Evolutionary conservation across 2,888 invertebrate species (phyloP).

Genomic region (Chydorus sphaericus): DNA sequence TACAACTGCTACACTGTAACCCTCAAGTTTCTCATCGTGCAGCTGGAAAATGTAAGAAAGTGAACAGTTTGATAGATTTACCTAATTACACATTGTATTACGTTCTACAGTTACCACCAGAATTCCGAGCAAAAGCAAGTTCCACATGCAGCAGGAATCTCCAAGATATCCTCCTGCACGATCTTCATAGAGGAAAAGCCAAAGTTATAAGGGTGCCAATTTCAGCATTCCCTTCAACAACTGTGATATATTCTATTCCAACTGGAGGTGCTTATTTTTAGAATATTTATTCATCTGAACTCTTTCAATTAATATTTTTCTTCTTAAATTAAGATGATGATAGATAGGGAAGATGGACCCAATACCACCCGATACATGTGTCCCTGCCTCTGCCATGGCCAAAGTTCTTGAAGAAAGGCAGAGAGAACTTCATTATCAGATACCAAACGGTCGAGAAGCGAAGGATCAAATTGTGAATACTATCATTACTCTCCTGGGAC

Average conservation of each 20-base stretch:
- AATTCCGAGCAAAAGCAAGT: conserved; percentile 73
- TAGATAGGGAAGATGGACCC: no score
- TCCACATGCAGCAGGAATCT: conserved; percentile 26
- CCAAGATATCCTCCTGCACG: conserved; percentile 6
- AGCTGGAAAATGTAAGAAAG: conserved; percentile 57
- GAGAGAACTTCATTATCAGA: conserved; percentile 31
- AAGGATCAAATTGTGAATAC: not conserved
- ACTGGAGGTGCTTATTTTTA: not conserved
- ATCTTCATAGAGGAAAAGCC: conserved; percentile 34
- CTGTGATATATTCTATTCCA: conserved; percentile 48
- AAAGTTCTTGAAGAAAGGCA: conserved; percentile 70
- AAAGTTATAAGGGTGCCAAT: conserved; percentile 57
- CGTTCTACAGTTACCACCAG: conserved; percentile 61
- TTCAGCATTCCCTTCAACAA: conserved; percentile 67
- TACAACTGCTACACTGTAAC: conserved; percentile 85
- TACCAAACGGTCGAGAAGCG: not conserved
- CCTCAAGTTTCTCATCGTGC: conserved; percentile 83
- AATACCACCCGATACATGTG: no score
- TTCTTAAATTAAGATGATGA: not conserved
- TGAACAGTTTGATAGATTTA: not conserved
- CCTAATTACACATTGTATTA: conserved; percentile 8
- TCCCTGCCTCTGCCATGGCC: conserved; percentile 78
- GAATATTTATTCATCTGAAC: not conserved
- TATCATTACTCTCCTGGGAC: no score
- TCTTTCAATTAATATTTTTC: not conserved